Evolutionary conservation across 1,140 invertebrate genomes (phyloP), one percentile per base, ranked within the genome.

Genomic region (Ceratosolen solmsi): DNA sequence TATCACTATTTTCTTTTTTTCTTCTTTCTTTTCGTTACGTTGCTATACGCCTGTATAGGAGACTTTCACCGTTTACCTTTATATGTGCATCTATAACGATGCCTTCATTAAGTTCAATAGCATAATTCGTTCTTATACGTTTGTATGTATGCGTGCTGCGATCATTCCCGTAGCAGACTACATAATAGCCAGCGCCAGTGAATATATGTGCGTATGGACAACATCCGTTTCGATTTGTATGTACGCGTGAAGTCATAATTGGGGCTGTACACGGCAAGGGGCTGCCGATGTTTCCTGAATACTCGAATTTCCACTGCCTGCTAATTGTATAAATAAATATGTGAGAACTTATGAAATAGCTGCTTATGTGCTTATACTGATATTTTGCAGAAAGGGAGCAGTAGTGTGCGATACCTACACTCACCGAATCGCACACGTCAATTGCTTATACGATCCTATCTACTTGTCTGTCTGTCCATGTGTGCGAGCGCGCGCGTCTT

Each of bases 51-150:
- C 13, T 8, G 25, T n/a, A 22, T 8, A 49, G 8, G n/a, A 2
- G 51, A 71, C 70, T 73, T 63, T 65, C 79, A 80, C 56, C 54
- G 68, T 72, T 79, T 58, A 71, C 30, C n/a, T 38, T 3, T 15
- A n/a, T 73, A n/a, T 11, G 36, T 25, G 36, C 17, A 49, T 68
- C 13, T 65, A 20, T 36, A 79, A 30, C 15, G 30, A 41, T n/a
- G 9, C 33, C 56, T 68, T 68, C 60, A 68, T 80, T 51, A 70
- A 68, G 22, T 68, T 68, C 58, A 56, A 81, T 56, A 38, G 30
- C 60, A 51, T 33, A 60, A 70, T 68, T 38, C 54, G 49, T 27
- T 8, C 38, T 22, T 36, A 20, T 22, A 75, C 33, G 51, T 74
- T 54, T 56, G 11, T 27, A 4, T n/a, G 22, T 49, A 36, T 38